phyloP scores from a whole-genome alignment of 2,888 invertebrate genomes.

The Conistra vaccinii region DNA sequence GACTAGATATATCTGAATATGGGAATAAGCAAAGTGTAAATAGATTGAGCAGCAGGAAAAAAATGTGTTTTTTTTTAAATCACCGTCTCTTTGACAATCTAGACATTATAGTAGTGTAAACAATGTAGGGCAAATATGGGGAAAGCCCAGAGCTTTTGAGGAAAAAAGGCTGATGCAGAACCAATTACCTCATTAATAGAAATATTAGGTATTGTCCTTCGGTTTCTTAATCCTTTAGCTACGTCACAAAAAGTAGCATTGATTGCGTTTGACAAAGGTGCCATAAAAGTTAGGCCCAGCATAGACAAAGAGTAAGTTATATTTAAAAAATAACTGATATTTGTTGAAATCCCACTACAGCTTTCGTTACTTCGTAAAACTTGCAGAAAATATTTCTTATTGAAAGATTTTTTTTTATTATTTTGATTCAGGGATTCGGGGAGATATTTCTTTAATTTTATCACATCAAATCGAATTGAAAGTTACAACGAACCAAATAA shows the following conservation, averaged over 20 bases:
- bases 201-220: not conserved
- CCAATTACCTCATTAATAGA: not conserved
- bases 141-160: not conserved
- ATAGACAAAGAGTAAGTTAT: not conserved
- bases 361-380: not conserved
- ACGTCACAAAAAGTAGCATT: not conserved
- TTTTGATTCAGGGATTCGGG: not conserved
- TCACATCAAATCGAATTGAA: not conserved
- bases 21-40: not conserved
- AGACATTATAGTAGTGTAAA: not conserved
- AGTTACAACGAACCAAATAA: not conserved
- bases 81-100: not conserved
- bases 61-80: too few relatives aligned
- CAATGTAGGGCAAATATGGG: not conserved
- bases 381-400: not conserved
- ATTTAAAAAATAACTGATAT: not conserved
- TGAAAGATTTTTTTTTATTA: not conserved
- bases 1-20: not conserved
- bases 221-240: not conserved
- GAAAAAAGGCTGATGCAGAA: not conserved
- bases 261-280: not conserved
- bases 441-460: slow-evolving; percentile 1
- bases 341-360: not conserved
- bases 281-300: not conserved
- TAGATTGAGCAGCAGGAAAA: not conserved